phyloP scores from a whole-genome alignment of 2,113 vertebrate genomes.

The Cheirogaleus medius region DNA sequence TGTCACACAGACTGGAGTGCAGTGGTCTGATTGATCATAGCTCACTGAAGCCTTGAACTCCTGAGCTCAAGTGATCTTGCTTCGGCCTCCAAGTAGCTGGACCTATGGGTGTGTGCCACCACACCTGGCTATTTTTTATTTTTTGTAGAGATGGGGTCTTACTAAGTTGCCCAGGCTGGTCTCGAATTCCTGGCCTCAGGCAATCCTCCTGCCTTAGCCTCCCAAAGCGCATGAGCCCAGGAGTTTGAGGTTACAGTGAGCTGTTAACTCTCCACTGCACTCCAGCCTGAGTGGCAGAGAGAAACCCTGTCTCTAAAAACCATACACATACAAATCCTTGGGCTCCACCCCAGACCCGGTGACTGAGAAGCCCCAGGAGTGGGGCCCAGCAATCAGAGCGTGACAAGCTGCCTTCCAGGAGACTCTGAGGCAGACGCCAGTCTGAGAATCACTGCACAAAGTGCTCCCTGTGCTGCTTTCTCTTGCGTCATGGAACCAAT shows the following conservation, averaged over 20 bases:
- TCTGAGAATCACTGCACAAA: neutral
- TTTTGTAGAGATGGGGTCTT: neutral
- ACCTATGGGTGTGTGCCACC: no score
- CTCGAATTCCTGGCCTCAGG: neutral
- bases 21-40: neutral
- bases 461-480: neutral
- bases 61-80: neutral
- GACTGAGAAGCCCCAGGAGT: neutral
- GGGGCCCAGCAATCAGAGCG: neutral
- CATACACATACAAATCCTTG: neutral
- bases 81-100: no score
- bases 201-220: neutral
- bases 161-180: neutral
- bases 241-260: no score
- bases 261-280: no score
- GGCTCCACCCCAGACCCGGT: neutral
- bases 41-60: neutral
- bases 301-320: no score
- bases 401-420: neutral
- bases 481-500: neutral
- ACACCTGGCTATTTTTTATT: neutral
- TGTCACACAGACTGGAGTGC: neutral
- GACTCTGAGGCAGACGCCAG: neutral
- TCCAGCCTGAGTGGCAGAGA: no score
- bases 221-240: neutral